Base-by-base conservation (phyloP, 1,140 invertebrate genomes). In the Caenorhabditis inopinata region DNA sequence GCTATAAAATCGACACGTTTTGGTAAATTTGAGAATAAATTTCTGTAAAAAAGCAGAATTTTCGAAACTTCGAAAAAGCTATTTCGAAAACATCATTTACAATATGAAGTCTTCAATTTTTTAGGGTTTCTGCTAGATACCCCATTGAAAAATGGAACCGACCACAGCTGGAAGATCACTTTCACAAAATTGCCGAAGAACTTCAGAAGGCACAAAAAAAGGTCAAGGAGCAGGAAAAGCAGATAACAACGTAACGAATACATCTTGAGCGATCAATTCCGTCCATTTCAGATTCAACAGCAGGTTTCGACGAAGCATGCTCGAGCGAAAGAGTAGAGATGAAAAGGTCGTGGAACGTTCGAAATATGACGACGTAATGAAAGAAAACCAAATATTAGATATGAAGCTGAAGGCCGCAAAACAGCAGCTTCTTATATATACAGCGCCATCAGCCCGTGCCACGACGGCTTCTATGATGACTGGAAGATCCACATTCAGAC, bases 321-420 rank as follows among this genome's bases (percentile, higher is more conserved):
- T 84, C 16, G 68, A 58, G 21, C 23, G 75, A 51, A 53, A 35
- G 51, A 49, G 21, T 14, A 74, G 58, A 9, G 23, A 58, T 45
- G 45, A 49, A 23, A n/a, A 82, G 25, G 7, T 35, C 11, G 42
- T 78, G 45, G 46, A 78, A 21, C 47, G 80, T 27, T 47, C 68
- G 16, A 77, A 83, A 62, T 76, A 49, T 23, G 47, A 62, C 12
- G 77, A 87, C 47, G 73, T 87, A 14, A 75, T 86, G 25, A 80
- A 83, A 25, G 76, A 87, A 49, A 86, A 86, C 68, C 68, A 82
- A 23, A 27, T 86, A 14, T 51, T 86, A 4, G 38, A 48, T 5
- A 85, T 88, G 82, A 86, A 86, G 62, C 48, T 86, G 27, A 83
- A 87, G 79, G 27, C 82, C 6, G 76, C 86, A 9, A 87, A 87